A percentile compares a stretch with the other conserved stretches of the same genome.
Evolutionary conservation across 2,888 invertebrate species (phyloP).

Genomic region (Hydraecia micacea): DNA sequence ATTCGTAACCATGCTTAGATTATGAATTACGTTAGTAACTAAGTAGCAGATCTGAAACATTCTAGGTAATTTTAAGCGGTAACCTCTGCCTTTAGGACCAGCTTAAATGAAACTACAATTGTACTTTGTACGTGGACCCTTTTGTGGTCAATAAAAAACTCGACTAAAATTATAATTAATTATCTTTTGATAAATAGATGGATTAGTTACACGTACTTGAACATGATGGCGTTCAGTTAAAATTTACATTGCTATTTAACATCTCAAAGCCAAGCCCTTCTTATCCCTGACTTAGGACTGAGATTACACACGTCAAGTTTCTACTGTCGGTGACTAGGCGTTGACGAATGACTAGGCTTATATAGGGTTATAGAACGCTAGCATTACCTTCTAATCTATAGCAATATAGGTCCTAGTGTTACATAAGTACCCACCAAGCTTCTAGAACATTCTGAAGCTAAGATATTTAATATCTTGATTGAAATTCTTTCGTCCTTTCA

Average conservation of each 20-base stretch:
- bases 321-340: slow-evolving; percentile 58
- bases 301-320: slow-evolving; percentile 64
- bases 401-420: slow-evolving; percentile 20
- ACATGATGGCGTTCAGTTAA: slow-evolving; percentile 51
- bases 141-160: neutral
- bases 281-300: slow-evolving; percentile 62
- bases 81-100: neutral
- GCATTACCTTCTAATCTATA: slow-evolving; percentile 49
- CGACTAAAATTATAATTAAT: neutral
- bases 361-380: slow-evolving; percentile 50
- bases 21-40: too few relatives aligned
- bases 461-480: slow-evolving; percentile 37
- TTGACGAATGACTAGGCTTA: slow-evolving; percentile 66
- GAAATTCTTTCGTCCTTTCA: slow-evolving; percentile 18
- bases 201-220: slow-evolving; percentile 30
- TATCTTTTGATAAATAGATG: neutral
- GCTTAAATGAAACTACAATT: neutral
- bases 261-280: slow-evolving; percentile 59
- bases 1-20: neutral
- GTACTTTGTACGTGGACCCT: neutral
- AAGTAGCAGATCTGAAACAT: neutral
- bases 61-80: neutral
- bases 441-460: neutral
- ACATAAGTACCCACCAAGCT: slow-evolving; percentile 11
- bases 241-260: slow-evolving; percentile 58